Evolutionary conservation across 1,140 invertebrate genomes (phyloP).

Genomic region (Megalopta genalis): DNA sequence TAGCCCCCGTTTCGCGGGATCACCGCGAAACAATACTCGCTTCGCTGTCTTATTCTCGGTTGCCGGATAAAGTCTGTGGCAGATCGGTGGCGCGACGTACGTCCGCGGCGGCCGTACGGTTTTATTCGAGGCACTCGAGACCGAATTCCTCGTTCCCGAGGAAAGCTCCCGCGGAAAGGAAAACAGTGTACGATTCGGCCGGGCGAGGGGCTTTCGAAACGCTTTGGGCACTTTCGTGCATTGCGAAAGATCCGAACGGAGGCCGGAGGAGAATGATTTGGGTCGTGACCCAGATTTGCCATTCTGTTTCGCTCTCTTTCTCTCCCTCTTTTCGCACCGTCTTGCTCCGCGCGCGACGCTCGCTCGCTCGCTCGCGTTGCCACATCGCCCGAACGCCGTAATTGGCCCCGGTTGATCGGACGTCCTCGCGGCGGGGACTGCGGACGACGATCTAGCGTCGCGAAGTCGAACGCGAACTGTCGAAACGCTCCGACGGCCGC

Average conservation of each 20-base stretch:
- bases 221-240: slow-evolving; percentile 57
- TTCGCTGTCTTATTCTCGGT: background rate
- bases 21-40: too few relatives aligned
- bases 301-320: slow-evolving; percentile 25
- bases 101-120: background rate
- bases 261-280: slow-evolving; percentile 52
- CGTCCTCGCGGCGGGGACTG: background rate
- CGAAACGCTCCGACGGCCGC: background rate
- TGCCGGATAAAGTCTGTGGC: background rate
- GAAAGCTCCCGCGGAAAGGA: slow-evolving; percentile 22
- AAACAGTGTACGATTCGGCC: slow-evolving; percentile 14
- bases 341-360: slow-evolving; percentile 30
- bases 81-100: background rate
- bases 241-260: slow-evolving; percentile 63
- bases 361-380: slow-evolving; percentile 24
- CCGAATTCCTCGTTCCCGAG: slow-evolving; percentile 24
- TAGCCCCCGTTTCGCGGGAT: too few relatives aligned
- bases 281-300: slow-evolving; percentile 61
- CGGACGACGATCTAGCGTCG: slow-evolving; percentile 3
- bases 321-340: slow-evolving; percentile 30
- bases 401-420: slow-evolving; percentile 35
- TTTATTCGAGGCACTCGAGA: slow-evolving; percentile 7
- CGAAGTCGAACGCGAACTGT: background rate
- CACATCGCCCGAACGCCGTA: slow-evolving; percentile 36
- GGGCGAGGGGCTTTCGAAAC: slow-evolving; percentile 38